Evolutionary conservation across 2,888 invertebrate genomes (phyloP), one percentile per base, ranked within the genome.

Genomic region (Drosophila kokeensis): DNA sequence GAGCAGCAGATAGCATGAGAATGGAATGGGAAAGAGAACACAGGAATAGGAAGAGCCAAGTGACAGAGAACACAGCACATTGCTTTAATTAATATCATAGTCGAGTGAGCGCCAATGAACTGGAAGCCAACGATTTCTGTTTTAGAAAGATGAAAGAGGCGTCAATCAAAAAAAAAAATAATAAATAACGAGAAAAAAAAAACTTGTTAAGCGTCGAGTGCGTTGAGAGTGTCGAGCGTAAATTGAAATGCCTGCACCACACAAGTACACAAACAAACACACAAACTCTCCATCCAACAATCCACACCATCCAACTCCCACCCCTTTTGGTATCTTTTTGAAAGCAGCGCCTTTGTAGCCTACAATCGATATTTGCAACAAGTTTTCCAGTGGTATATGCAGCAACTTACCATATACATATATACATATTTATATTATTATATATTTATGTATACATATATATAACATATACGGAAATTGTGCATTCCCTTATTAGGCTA

Each of bases 351-450:
- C 69, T 45, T 49, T 58, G 67, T 50, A 64, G 49, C 55, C 49
- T 49, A 50, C 75, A 91, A 91, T 91, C 89, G 90, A 91, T 91
- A 87, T 86, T 89, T 82, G 92, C 92, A 91, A 91, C 91, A 92
- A 91, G 91, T 91, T 78, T 79, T 63, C 18, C 49, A 50, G 63
- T 66, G 69, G 60, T 76, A 84, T 78, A 79, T 70, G 73, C 72
- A 71, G 60, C 57, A 50, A 38, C 71, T 27, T 30, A 32, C 55
- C 42, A 67, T 60, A 65, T 21, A 27, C 29, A 18, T n/a, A 10
- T 45, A 32, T 30, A 30, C 30, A 30, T 30, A 27, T 70, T 2
- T 49, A 45, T n/a, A 27, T 30, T 30, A 48, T 21, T 10, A 3
- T 30, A 50, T 50, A 29, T 36, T 21, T 40, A 49, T 63, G 18